A percentile compares a stretch with the other conserved stretches of the same genome.
These are phyloP conservation scores for Drosophila pallidifrons DNA, from an alignment of 1,140 invertebrate genomes.

Conservation along the genomic window DNA sequence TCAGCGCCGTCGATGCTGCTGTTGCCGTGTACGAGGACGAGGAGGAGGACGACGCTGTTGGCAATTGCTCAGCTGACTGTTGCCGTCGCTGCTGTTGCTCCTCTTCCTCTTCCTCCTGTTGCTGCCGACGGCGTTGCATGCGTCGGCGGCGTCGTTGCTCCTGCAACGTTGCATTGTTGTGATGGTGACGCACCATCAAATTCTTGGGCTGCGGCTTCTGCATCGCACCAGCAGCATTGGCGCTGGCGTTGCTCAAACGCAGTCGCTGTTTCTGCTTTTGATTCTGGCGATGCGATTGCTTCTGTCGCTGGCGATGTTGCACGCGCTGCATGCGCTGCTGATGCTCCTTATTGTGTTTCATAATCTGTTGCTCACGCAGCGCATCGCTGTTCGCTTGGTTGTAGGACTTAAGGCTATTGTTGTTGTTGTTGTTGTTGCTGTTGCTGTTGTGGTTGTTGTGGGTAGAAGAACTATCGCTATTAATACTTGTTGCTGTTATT, in stretches of 20 bases:
- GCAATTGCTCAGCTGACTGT: conserved; percentile 48
- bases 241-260: conserved; percentile 28
- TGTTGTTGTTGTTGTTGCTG: conserved; percentile 37
- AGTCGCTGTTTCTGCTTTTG: conserved; percentile 25
- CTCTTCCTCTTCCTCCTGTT: conserved; percentile 39
- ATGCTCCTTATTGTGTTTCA: conserved; percentile 41
- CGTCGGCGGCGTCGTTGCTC: conserved; percentile 58
- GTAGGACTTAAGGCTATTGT: conserved; percentile 68
- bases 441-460: conserved; percentile 39
- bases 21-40: conserved; percentile 73
- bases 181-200: conserved; percentile 69
- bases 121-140: conserved; percentile 55
- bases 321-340: conserved; percentile 27
- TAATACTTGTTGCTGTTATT: conserved; percentile 70
- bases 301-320: conserved; percentile 32
- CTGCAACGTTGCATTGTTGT: conserved; percentile 70
- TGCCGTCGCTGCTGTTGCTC: conserved; percentile 12
- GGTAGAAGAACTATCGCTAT: conserved; percentile 71
- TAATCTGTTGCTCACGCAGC: conserved; percentile 42
- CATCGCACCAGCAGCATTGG: conserved; percentile 46
- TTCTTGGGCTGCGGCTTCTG: conserved; percentile 72
- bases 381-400: conserved; percentile 29
- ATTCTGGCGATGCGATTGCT: conserved; percentile 16
- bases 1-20: conserved; percentile 70
- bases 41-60: conserved; percentile 67